phyloP scores from a whole-genome alignment of 2,888 invertebrate genomes.

The Pandemis cinnamomeana region DNA sequence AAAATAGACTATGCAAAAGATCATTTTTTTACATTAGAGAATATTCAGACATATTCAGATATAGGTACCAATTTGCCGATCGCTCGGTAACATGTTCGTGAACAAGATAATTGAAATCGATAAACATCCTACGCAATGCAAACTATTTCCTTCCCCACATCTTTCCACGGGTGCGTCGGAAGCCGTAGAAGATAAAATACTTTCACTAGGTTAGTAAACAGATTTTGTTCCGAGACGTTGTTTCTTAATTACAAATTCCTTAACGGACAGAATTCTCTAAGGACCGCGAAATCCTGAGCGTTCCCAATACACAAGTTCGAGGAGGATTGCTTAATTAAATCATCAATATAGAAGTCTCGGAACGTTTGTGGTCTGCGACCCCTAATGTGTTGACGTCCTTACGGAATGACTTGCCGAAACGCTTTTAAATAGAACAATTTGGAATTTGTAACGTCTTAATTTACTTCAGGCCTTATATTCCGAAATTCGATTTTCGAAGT shows the following conservation, averaged over 20 bases:
- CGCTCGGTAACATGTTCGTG: neutral
- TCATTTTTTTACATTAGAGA: no score
- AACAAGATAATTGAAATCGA: conserved; percentile 2
- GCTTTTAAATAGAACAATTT: neutral
- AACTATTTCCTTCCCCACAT: conserved; percentile 57
- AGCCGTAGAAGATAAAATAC: conserved; percentile 64
- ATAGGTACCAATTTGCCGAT: neutral
- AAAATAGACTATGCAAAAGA: no score
- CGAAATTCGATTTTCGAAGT: no score
- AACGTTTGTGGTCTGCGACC: conserved; percentile 47
- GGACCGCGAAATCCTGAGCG: conserved; percentile 49
- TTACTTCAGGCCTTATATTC: no score
- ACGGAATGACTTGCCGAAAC: neutral
- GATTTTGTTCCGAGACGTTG: conserved; percentile 69
- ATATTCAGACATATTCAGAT: no score
- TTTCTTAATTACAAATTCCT: conserved; percentile 79
- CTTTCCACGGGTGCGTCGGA: conserved; percentile 46
- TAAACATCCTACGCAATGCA: conserved; percentile 49
- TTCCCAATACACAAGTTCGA: conserved; percentile 59
- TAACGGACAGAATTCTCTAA: conserved; percentile 60
- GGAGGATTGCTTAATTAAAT: conserved; percentile 72
- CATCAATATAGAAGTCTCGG: conserved; percentile 64
- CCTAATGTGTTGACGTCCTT: conserved; percentile 58
- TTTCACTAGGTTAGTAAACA: conserved; percentile 64
- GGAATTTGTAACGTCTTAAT: neutral